These are phyloP conservation scores for Pollenia griseotomentosa DNA, from an alignment of 2,888 invertebrate species.

Conservation along the genomic window DNA sequence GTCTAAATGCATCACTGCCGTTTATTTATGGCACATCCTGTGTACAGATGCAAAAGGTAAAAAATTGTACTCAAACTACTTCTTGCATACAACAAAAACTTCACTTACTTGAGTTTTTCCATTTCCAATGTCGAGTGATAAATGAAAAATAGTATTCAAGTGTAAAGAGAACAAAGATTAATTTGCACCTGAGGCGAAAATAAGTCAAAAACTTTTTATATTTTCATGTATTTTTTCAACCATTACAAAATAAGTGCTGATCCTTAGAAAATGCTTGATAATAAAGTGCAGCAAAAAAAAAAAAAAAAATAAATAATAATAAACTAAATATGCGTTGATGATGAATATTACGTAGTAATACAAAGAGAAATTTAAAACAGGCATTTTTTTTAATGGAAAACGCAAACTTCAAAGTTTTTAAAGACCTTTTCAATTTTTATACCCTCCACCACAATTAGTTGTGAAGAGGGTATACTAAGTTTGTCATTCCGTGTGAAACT, in stretches of 20 bases:
- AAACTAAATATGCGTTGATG: conserved; percentile 25
- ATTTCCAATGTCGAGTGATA: conserved; percentile 51
- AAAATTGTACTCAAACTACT: conserved; percentile 47
- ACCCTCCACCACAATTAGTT: no score
- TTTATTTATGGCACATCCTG: neutral
- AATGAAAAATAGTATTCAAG: conserved; percentile 72
- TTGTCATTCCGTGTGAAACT: no score
- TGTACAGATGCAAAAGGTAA: neutral
- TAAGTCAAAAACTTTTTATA: conserved; percentile 65
- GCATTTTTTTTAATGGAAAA: neutral
- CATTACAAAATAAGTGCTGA: conserved; percentile 66
- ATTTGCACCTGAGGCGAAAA: conserved; percentile 72
- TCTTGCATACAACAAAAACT: conserved; percentile 9
- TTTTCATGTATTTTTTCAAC: conserved; percentile 60
- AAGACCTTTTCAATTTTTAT: neutral
- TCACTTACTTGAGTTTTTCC: conserved; percentile 1
- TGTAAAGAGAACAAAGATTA: conserved; percentile 72
- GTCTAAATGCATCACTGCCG: neutral
- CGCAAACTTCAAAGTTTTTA: neutral
- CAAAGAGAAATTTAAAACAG: conserved; percentile 18
- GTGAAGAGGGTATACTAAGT: no score
- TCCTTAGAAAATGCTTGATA: conserved; percentile 49
- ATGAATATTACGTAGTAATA: conserved; percentile 10
- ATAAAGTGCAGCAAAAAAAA: conserved; percentile 9
- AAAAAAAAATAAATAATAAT: conserved; percentile 21